Evolutionary conservation across 2,888 invertebrate species (phyloP).

Genomic region (Eupithecia insigniata): DNA sequence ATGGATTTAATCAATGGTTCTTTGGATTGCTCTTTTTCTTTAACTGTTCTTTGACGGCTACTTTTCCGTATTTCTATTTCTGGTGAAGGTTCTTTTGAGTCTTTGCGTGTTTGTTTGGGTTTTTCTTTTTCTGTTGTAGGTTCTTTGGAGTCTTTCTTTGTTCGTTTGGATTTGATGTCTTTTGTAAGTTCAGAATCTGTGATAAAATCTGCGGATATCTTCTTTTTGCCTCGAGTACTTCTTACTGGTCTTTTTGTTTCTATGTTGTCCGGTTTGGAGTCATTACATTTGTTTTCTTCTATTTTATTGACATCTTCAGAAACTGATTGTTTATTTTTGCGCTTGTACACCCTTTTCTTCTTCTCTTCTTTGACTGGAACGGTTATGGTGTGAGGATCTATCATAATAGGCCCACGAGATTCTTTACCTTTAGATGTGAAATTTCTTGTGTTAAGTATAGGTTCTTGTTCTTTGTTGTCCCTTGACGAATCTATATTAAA

Average conservation of each 20-base stretch:
- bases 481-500: slow-evolving; percentile 10
- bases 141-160: not conserved
- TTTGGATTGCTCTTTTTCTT: slow-evolving; percentile 48
- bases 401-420: slow-evolving; percentile 28
- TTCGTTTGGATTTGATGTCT: slow-evolving; percentile 17
- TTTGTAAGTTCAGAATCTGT: slow-evolving; percentile 36
- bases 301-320: slow-evolving; percentile 15
- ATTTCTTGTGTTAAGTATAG: slow-evolving; percentile 28
- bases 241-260: slow-evolving; percentile 37
- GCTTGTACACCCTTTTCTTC: slow-evolving; percentile 28
- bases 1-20: slow-evolving; percentile 47
- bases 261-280: slow-evolving; percentile 27
- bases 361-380: slow-evolving; percentile 29
- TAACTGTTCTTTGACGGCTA: slow-evolving; percentile 56
- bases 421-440: slow-evolving; percentile 27
- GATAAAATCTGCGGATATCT: slow-evolving; percentile 45
- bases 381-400: slow-evolving; percentile 29
- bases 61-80: slow-evolving; percentile 63
- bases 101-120: slow-evolving; percentile 27
- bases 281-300: slow-evolving; percentile 24
- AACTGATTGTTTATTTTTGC: slow-evolving; percentile 26
- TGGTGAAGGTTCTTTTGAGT: slow-evolving; percentile 44
- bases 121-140: not conserved
- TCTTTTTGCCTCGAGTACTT: slow-evolving; percentile 49
- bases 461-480: slow-evolving; percentile 27